These are phyloP conservation scores for Cyprinodon variegatus DNA, from an alignment of 2,113 vertebrate genomes.

Conservation along the genomic window DNA sequence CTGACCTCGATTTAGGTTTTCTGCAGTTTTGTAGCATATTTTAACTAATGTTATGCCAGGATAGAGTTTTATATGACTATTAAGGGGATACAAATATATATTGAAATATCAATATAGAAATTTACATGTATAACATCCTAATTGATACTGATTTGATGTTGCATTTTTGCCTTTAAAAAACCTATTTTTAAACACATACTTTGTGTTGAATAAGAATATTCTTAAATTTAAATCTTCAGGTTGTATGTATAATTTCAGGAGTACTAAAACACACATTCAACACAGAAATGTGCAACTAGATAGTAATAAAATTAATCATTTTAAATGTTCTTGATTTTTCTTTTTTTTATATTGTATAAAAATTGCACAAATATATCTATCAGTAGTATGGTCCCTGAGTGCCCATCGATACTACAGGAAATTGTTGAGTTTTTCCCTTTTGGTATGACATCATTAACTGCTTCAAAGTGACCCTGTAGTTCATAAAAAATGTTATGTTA, in stretches of 20 bases:
- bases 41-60: too few relatives aligned
- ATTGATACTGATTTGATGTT: too few relatives aligned
- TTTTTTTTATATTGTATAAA: too few relatives aligned
- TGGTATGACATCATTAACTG: not conserved
- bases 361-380: not conserved
- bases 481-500: too few relatives aligned
- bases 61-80: too few relatives aligned
- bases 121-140: too few relatives aligned
- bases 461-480: not conserved
- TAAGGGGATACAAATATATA: too few relatives aligned
- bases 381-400: not conserved
- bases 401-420: not conserved
- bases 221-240: not conserved
- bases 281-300: not conserved
- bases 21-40: too few relatives aligned
- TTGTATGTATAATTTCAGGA: not conserved
- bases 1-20: too few relatives aligned
- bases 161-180: slow-evolving; percentile 1
- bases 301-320: not conserved
- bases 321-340: not conserved
- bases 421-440: not conserved
- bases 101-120: too few relatives aligned
- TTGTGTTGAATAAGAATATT: too few relatives aligned
- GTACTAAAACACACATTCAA: not conserved
- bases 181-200: not conserved